phyloP scores from a whole-genome alignment of 2,113 vertebrate species.

The Pterophyllum scalare region DNA sequence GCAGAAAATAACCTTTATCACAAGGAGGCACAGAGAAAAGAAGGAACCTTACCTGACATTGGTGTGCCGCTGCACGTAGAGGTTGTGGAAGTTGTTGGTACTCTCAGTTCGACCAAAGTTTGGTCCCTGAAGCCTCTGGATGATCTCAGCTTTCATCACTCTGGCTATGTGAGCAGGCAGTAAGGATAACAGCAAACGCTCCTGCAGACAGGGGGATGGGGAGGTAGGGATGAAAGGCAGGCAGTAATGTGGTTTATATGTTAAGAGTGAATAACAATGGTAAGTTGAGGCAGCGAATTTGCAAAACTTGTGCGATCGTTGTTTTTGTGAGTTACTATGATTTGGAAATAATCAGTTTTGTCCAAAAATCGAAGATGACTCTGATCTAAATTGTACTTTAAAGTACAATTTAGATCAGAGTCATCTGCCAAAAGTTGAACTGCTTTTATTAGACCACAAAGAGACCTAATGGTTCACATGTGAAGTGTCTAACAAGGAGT shows the following conservation, averaged over 20 bases:
- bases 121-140: slow-evolving; percentile 96
- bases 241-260: not conserved
- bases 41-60: slow-evolving; percentile 88
- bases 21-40: not conserved
- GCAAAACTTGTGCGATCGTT: not conserved
- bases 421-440: not conserved
- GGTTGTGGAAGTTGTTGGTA: slow-evolving; percentile 98
- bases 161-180: slow-evolving; percentile 95
- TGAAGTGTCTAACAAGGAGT: not conserved
- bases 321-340: not conserved
- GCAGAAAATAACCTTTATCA: slow-evolving; percentile 20
- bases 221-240: not conserved
- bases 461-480: not conserved
- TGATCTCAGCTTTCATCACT: slow-evolving; percentile 99
- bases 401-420: not conserved
- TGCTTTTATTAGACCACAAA: not conserved
- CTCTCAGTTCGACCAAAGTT: slow-evolving; percentile 94
- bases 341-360: not conserved
- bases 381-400: too few species aligned
- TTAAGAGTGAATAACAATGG: not conserved
- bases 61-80: slow-evolving; percentile 97
- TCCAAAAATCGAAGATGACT: not conserved
- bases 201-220: slow-evolving; percentile 74
- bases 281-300: not conserved
- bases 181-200: slow-evolving; percentile 92